phyloP scores from a whole-genome alignment of 2,888 invertebrate species.

The Trisateles emortualis region DNA sequence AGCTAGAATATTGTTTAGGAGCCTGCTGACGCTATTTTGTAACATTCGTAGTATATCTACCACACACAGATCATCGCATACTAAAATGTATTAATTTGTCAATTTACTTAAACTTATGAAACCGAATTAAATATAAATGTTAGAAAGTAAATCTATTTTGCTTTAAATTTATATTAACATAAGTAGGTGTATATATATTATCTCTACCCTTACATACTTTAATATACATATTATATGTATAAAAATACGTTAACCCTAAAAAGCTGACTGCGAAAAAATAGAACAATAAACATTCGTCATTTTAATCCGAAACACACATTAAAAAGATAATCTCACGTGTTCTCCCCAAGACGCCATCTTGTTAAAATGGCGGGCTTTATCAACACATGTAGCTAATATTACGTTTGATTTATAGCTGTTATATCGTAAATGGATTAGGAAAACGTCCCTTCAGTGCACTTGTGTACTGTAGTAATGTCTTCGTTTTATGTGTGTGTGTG shows the following conservation, averaged over 20 bases:
- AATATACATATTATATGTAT: slow-evolving; percentile 5
- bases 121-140: too few species aligned
- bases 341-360: slow-evolving; percentile 59
- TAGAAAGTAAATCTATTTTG: too few species aligned
- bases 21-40: too few species aligned
- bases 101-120: too few species aligned
- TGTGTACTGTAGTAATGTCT: slow-evolving; percentile 62
- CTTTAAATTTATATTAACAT: neutral
- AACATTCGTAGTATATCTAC: too few species aligned
- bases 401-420: slow-evolving; percentile 86
- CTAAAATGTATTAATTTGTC: too few species aligned
- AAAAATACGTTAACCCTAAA: slow-evolving; percentile 21
- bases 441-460: slow-evolving; percentile 58
- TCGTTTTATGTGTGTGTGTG: slow-evolving; percentile 71
- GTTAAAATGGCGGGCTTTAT: slow-evolving; percentile 61
- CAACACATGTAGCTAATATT: slow-evolving; percentile 85
- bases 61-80: too few species aligned
- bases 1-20: too few species aligned
- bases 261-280: slow-evolving; percentile 41
- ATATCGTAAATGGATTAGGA: slow-evolving; percentile 87
- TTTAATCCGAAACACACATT: slow-evolving; percentile 63
- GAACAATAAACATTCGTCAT: slow-evolving; percentile 61
- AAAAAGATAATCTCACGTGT: slow-evolving; percentile 55
- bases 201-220: neutral
- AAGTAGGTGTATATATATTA: neutral